These are phyloP conservation scores for Drosophila ambigua DNA, from an alignment of 1,140 invertebrate species.

Conservation along the genomic window DNA sequence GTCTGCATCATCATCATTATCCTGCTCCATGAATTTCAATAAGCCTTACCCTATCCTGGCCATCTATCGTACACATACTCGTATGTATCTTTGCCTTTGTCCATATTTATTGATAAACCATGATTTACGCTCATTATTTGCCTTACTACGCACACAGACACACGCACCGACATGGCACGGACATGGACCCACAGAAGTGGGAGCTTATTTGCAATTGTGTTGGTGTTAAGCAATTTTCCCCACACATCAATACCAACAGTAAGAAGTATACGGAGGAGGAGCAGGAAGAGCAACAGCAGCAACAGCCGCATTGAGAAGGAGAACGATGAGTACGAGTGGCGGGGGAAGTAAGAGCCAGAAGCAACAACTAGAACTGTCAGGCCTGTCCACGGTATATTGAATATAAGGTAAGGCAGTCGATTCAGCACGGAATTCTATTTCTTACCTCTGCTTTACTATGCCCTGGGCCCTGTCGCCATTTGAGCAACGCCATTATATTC, in stretches of 20 bases:
- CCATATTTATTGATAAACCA: constrained; percentile 78
- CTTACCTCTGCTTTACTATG: too few species aligned
- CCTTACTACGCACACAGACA: constrained; percentile 33
- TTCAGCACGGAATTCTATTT: too few species aligned
- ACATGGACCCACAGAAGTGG: not conserved
- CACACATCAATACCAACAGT: constrained; percentile 63
- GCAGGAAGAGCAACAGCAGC: not conserved
- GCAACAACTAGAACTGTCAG: constrained; percentile 31
- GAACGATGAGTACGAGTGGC: constrained; percentile 18
- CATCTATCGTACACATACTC: constrained; percentile 20
- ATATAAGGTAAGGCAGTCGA: too few species aligned
- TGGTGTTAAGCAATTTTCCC: constrained; percentile 53
- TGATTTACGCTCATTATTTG: constrained; percentile 82
- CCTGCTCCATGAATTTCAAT: constrained; percentile 51
- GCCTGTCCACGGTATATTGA: constrained; percentile 1
- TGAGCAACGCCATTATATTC: constrained; percentile 80
- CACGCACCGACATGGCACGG: not conserved
- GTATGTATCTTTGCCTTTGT: constrained; percentile 40
- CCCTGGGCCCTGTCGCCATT: constrained; percentile 39
- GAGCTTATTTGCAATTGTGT: constrained; percentile 46
- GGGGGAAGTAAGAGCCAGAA: constrained; percentile 22
- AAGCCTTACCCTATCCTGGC: constrained; percentile 14
- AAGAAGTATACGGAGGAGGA: constrained; percentile 9
- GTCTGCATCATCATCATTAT: constrained; percentile 17
- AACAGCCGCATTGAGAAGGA: too few species aligned